Percentiles rank a stretch among this genome's conserved stretches.
phyloP scores from a whole-genome alignment of 2,888 invertebrate species.

The Parnassius smintheus region DNA sequence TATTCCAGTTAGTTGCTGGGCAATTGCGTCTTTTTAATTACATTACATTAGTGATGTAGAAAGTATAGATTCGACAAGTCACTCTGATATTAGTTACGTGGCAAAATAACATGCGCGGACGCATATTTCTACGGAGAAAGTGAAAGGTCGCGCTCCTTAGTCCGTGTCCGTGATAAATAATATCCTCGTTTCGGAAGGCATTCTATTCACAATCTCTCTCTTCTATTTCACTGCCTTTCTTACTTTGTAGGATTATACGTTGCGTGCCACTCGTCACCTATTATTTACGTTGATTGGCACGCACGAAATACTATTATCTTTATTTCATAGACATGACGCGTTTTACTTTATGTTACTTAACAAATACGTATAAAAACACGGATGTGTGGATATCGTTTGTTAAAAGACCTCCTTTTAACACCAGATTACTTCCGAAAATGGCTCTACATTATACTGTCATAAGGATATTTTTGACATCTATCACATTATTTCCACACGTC shows the following conservation, averaged over 20 bases:
- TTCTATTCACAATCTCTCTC: slow-evolving; percentile 32
- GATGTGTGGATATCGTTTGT: background rate
- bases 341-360: slow-evolving; percentile 18
- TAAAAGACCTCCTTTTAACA: background rate
- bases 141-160: slow-evolving; percentile 62
- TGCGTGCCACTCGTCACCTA: slow-evolving; percentile 47
- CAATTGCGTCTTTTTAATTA: no score
- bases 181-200: slow-evolving; percentile 28
- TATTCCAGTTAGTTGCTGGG: no score
- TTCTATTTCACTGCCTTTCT: slow-evolving; percentile 24
- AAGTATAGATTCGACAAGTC: slow-evolving; percentile 5
- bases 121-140: slow-evolving; percentile 60
- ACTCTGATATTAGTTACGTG: slow-evolving; percentile 26
- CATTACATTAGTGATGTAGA: slow-evolving; percentile 3
- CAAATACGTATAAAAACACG: slow-evolving; percentile 3
- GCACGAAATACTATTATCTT: slow-evolving; percentile 39
- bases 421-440: no score
- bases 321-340: slow-evolving; percentile 19
- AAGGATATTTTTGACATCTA: no score
- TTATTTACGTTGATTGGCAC: slow-evolving; percentile 40
- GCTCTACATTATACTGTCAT: no score
- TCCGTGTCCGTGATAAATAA: slow-evolving; percentile 38
- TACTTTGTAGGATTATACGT: slow-evolving; percentile 20
- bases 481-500: no score
- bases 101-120: slow-evolving; percentile 25